Evolutionary conservation across 2,888 invertebrate genomes (phyloP), one percentile per base, ranked within the genome.

Genomic region (Conchocele bisecta): DNA sequence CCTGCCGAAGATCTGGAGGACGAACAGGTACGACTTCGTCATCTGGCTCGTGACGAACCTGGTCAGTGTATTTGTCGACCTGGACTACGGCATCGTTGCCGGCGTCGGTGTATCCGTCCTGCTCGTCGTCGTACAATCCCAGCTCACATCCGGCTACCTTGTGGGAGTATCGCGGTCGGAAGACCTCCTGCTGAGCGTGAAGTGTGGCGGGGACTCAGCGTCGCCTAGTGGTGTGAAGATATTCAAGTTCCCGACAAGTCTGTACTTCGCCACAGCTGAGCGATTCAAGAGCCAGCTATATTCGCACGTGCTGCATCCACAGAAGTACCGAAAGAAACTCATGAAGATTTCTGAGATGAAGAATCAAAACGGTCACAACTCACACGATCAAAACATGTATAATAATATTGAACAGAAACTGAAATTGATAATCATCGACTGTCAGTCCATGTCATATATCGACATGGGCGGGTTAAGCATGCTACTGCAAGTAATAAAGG

Each of bases 21-120:
- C 95, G 22, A 96, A 96, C 78, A 94, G 94, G 83, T 91, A 95
- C 83, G 97, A 97, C 88, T 96, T 95, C 0, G 83, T 94, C 13
- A 84, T 85, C 9, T 89, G 88, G 87, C 37, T 88, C 0, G 42
- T 79, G 9, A 87, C 88, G 3, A 85, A 79, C 51, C 33, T 75
- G 1, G 59, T 80, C 20, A 75, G 81, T 1, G 74, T 85, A 9
- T 51, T 88, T 5, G 69, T 83, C 1, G 85, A 86, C 64, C 75
- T 89, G 42, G 81, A 81, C 44, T 64, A 84, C 41, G 89, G 88
- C 1, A 71, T 89, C 2, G 68, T 82, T 6, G 77, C 81, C 5
- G 88, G 89, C 2, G 71, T 86, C 4, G 79, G 65, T 6, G 42
- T 79, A n/a, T 84, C 86, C 9, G 48, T 86, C 17, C 60, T 84